Evolutionary conservation across 2,888 invertebrate species (phyloP), one percentile per base, ranked within the genome.

Genomic region (Nymphalis c-album): DNA sequence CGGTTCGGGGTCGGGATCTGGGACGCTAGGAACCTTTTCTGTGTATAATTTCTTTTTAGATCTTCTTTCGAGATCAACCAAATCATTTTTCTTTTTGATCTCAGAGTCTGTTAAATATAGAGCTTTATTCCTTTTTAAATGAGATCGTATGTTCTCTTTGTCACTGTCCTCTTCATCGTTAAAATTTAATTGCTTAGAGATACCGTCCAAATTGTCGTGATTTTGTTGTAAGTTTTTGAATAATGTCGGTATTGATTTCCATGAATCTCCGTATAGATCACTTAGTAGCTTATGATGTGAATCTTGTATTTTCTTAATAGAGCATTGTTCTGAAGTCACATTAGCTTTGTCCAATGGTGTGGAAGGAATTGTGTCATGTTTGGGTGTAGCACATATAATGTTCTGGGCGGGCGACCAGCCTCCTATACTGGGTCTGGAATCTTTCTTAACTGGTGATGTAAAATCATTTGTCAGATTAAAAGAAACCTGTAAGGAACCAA

Each of bases 221-320:
- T 84, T 85, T 0, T 81, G 78, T 40, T 80, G 76, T 59, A 85
- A 74, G 0, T 83, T 84, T 78, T 91, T 91, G 18, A 92, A 88
- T 59, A 93, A 76, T 7, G 81, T 82, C 1, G 92, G 91, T 63
- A 92, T 93, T 0, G 90, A 87, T 74, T 93, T 92, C 94, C 94
- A 94, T 10, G 83, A 79, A 57, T 90, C 85, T n/a, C 94, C 94
- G 35, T 94, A 94, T 1, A 94, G 76, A 67, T 93, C 93, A 22
- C 87, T 92, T 0, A 91, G 78, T 50, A 91, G 67, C 79, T 91
- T 91, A 68, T 85, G 87, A 60, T 92, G 91, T 0, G 91, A 91
- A 31, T 81, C 73, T 51, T 88, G 83, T 64, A 91, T 87, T 80
- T 84, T 88, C 63, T 87, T 86, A 55, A 90, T 81, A 0, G 91